Conservation (phyloP, 2,113 vertebrate species). For the Aegithalos caudatus region DNA sequence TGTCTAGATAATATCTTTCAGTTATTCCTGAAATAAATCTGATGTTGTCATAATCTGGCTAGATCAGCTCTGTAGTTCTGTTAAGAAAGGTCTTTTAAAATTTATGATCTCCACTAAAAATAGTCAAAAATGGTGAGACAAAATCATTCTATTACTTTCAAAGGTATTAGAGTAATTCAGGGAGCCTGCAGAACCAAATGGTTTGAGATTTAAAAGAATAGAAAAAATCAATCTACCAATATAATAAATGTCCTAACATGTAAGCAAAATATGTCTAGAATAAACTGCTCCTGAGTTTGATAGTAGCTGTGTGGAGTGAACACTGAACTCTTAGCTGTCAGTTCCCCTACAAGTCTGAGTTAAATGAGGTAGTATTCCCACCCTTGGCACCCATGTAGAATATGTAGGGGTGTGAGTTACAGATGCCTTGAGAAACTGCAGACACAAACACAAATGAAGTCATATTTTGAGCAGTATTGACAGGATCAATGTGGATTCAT, state of each 20-base stretch:
- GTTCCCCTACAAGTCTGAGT: not conserved
- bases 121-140: not conserved
- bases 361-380: not conserved
- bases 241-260: fast-evolving
- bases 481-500: not conserved
- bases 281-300: not conserved
- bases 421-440: not conserved
- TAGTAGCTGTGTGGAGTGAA: not conserved
- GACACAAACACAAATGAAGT: not conserved
- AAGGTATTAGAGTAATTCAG: not conserved
- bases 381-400: not conserved
- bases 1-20: not conserved
- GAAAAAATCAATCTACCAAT: not conserved
- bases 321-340: not conserved
- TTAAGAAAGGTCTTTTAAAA: not conserved
- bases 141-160: not conserved
- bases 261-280: not conserved
- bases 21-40: not conserved
- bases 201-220: not conserved
- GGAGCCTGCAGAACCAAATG: not conserved
- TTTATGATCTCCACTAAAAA: not conserved
- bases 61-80: not conserved
- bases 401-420: not conserved
- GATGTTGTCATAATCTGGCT: not conserved
- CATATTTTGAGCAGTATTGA: not conserved